Base-by-base conservation (phyloP, 2,797 vertebrate genomes). In the Microctenopoma lineatum region DNA sequence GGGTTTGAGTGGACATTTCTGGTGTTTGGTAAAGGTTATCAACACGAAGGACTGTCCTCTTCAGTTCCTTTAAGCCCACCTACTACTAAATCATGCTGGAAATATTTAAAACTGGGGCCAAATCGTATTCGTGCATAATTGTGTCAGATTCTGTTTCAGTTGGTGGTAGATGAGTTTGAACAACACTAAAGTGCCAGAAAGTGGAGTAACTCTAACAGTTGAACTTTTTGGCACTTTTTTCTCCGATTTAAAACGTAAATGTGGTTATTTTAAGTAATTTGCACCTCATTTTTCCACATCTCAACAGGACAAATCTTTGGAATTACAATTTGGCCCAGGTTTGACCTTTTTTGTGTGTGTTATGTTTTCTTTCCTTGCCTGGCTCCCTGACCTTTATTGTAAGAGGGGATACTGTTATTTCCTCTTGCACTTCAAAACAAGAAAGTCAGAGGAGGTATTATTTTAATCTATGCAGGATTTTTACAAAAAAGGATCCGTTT, bases 401-500 rank as follows among this genome's bases (percentile, higher is more conserved):
- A 82, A 86, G 91, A 86, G 87, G 91, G 87, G 74, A 84, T 84
- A 91, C 92, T 91, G 93, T 93, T 94, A 90, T 90, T 89, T 88
- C 87, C 83, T 91, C 91, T 88, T 84, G 80, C 68, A 76, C 85
- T 92, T 84, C 75, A 77, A 85, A 72, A 77, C 76, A 60, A 79
- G 63, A 80, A 81, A 81, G 84, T 84, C 78, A 79, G 83, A 83
- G 73, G 87, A 83, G 73, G 80, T 86, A 81, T 90, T 91, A 77
- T 86, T 91, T 90, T 85, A 75, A 93, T 90, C 93, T 94, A 94
- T 94, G 93, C 93, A 93, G 93, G 86, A 86, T 89, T 90, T 93
- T 85, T 91, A 81, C 68, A 51, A 55, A 61, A 59, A 48, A 45
- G 4, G 13, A 68, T 85, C 54, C 7, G 39, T 84, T 82, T 84